Conservation (phyloP, 2,888 invertebrate genomes). For the Neoascia interrupta region DNA sequence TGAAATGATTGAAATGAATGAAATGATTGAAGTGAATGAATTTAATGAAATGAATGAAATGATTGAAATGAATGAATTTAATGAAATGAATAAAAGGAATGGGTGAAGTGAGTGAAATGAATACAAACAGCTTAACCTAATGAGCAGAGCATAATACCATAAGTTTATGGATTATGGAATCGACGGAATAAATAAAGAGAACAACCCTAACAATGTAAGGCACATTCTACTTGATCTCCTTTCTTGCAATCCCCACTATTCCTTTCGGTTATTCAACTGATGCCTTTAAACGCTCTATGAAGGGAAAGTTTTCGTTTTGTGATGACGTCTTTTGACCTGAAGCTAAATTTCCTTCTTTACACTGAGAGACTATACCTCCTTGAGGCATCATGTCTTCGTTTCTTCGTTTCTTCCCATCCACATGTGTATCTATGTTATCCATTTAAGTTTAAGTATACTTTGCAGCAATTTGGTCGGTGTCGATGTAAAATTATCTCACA, state of each 20-base stretch:
- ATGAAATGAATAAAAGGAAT: too few relatives aligned
- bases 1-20: too few relatives aligned
- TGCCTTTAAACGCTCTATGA: slow-evolving; percentile 13
- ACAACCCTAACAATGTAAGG: neutral
- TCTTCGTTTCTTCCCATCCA: slow-evolving; percentile 17
- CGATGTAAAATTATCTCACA: slow-evolving; percentile 69
- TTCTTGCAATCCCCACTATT: slow-evolving; percentile 29
- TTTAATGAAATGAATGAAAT: too few relatives aligned
- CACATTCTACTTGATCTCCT: too few relatives aligned
- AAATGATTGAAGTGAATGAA: too few relatives aligned
- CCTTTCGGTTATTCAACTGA: slow-evolving; percentile 53
- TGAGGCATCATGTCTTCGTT: slow-evolving; percentile 43
- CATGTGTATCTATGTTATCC: slow-evolving; percentile 37
- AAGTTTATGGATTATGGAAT: neutral
- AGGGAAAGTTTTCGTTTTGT: slow-evolving; percentile 55
- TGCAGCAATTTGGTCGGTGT: slow-evolving; percentile 62
- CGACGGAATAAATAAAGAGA: neutral
- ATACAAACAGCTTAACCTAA: neutral
- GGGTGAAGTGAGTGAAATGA: neutral
- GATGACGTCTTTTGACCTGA: slow-evolving; percentile 68
- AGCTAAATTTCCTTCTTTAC: slow-evolving; percentile 54
- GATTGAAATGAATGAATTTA: too few relatives aligned
- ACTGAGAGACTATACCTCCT: slow-evolving; percentile 35
- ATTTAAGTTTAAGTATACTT: slow-evolving; percentile 64
- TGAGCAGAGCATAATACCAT: neutral